A percentile compares a stretch with the other conserved stretches of the same genome.
Conservation (phyloP, 2,888 invertebrate species). For the Stenichneumon culpator region DNA sequence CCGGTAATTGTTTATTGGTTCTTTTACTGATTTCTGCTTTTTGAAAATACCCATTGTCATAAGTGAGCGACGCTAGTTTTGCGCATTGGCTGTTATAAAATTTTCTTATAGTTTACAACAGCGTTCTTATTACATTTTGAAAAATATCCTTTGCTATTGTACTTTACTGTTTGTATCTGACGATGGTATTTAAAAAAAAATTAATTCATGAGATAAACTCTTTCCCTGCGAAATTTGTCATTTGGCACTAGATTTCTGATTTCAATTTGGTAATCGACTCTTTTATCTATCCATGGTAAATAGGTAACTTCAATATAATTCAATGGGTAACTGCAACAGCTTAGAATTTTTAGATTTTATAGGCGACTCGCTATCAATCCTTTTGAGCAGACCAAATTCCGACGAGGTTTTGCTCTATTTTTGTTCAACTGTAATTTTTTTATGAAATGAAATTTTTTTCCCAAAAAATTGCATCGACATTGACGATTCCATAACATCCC, state of each 20-base stretch:
- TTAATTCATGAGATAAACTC: neutral
- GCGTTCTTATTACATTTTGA: too few relatives aligned
- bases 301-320: neutral
- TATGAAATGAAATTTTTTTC: neutral
- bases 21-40: constrained; percentile 7
- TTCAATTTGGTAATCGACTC: neutral
- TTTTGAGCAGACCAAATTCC: too few relatives aligned
- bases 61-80: neutral
- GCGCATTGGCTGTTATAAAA: too few relatives aligned
- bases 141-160: too few relatives aligned
- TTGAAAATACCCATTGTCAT: neutral
- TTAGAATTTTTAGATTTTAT: neutral
- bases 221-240: neutral
- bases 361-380: neutral
- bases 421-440: neutral
- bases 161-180: too few relatives aligned
- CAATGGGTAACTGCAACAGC: neutral
- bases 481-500: too few relatives aligned
- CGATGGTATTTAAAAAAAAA: neutral
- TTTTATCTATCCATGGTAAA: neutral
- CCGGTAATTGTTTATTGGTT: constrained; percentile 84
- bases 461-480: too few relatives aligned
- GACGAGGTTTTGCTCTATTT: too few relatives aligned
- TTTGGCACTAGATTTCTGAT: neutral
- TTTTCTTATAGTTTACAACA: too few relatives aligned